Conservation (phyloP, 2,797 vertebrate species). For the Tadarida brasiliensis region DNA sequence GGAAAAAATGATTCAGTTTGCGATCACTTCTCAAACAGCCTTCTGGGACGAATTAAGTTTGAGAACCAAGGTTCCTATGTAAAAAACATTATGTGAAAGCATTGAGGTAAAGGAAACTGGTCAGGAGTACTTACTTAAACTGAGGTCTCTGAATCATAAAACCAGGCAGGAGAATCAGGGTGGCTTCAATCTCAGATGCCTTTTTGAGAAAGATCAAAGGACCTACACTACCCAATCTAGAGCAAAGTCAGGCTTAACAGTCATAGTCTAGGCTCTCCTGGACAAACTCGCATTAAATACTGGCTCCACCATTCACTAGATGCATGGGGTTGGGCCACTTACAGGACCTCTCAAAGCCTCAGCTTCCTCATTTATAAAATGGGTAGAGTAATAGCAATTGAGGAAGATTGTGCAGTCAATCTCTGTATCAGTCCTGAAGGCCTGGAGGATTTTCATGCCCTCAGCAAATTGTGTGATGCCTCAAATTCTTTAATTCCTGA, state of each 20-base stretch:
- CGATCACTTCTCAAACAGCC: too few species aligned
- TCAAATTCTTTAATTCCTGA: background rate
- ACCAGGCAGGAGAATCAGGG: background rate
- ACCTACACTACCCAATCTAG: background rate
- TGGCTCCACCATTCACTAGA: background rate
- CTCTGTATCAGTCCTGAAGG: background rate
- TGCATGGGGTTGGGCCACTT: background rate
- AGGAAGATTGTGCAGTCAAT: background rate
- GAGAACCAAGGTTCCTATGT: too few species aligned
- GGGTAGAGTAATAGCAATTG: background rate
- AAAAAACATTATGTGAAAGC: background rate
- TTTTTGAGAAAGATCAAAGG: constrained; percentile 21
- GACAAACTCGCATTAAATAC: background rate
- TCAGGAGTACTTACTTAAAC: background rate
- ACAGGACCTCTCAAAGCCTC: background rate
- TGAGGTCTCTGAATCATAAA: background rate
- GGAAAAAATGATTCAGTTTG: too few species aligned
- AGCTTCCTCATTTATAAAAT: background rate
- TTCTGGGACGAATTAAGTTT: too few species aligned
- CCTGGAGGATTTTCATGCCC: background rate
- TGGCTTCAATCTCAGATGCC: background rate
- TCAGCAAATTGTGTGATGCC: background rate
- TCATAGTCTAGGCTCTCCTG: background rate
- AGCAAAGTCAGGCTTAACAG: background rate
- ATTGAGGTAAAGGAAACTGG: background rate